Evolutionary conservation across 1,140 invertebrate species (phyloP).

Genomic region (Ips typographus): DNA sequence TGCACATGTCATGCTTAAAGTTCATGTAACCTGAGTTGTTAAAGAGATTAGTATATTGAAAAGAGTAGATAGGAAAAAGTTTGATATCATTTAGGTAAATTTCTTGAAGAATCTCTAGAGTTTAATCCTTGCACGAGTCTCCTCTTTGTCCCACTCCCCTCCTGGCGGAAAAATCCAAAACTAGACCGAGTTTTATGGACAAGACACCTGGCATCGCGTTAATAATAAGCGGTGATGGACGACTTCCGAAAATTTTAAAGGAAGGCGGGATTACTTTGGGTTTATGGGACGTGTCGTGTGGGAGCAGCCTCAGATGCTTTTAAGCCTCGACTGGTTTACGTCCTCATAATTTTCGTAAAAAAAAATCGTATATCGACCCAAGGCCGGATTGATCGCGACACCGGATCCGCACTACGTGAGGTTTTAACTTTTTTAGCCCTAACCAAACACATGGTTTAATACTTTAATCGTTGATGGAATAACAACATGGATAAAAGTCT

Average conservation of each 20-base stretch:
- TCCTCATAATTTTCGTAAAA: constrained; percentile 28
- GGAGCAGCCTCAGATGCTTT: not conserved
- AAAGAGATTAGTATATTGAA: no score
- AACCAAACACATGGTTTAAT: constrained; percentile 24
- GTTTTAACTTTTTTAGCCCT: constrained; percentile 26
- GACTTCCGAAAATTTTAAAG: constrained; percentile 41
- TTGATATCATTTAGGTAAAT: no score
- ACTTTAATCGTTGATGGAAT: constrained; percentile 23
- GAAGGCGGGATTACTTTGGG: constrained; percentile 36
- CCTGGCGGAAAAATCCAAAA: no score
- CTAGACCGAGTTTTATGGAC: constrained; percentile 22
- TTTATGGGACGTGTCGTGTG: constrained; percentile 35
- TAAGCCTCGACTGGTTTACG: constrained; percentile 3
- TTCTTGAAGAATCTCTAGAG: no score
- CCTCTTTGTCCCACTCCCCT: no score
- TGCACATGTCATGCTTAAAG: no score
- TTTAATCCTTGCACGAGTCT: no score
- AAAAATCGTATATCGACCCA: constrained; percentile 7
- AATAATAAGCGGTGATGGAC: constrained; percentile 33
- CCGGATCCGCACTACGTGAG: constrained; percentile 30
- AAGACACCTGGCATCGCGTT: constrained; percentile 32
- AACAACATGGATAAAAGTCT: constrained; percentile 34
- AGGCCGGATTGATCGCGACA: not conserved
- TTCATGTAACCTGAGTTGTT: no score
- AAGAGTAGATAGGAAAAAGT: no score